These are phyloP conservation scores for Lydus trimaculatus DNA, from an alignment of 2,888 invertebrate species.

Conservation along the genomic window DNA sequence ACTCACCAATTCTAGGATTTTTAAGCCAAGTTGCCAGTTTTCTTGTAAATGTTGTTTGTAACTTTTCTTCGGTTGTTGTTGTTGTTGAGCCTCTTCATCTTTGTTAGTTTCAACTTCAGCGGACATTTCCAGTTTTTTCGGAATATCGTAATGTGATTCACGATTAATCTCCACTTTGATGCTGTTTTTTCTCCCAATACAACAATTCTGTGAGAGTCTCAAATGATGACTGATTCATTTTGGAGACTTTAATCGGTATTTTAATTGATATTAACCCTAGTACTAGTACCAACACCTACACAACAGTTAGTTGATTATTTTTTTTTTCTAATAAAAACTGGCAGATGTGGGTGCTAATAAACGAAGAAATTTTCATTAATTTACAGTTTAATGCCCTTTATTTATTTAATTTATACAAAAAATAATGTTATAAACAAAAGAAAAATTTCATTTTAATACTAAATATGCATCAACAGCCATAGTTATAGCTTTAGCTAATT, in stretches of 20 bases:
- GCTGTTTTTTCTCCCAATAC: not conserved
- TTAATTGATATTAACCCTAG: slow-evolving; percentile 30
- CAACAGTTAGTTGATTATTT: too few species aligned
- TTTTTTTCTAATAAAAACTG: too few species aligned
- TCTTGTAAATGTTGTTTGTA: slow-evolving; percentile 60
- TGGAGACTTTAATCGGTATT: slow-evolving; percentile 9
- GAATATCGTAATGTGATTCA: slow-evolving; percentile 53
- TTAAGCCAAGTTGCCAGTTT: slow-evolving; percentile 68
- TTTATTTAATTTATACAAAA: not conserved
- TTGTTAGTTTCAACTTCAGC: slow-evolving; percentile 64
- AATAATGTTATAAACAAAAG: too few species aligned
- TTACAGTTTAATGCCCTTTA: not conserved
- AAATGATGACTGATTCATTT: too few species aligned
- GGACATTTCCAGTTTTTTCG: slow-evolving; percentile 67
- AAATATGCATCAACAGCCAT: not conserved
- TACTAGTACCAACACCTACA: slow-evolving; percentile 16
- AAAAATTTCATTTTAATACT: not conserved
- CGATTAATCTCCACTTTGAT: slow-evolving; percentile 45
- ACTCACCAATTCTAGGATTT: slow-evolving; percentile 71
- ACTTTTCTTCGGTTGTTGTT: slow-evolving; percentile 53
- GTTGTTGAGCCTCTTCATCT: slow-evolving; percentile 59
- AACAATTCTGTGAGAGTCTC: not conserved
- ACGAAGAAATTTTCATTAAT: too few species aligned
- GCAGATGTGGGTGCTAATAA: too few species aligned
- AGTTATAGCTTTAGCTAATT: not conserved